These are phyloP conservation scores for Celastrina argiolus DNA, from an alignment of 2,888 invertebrate species.

Conservation along the genomic window DNA sequence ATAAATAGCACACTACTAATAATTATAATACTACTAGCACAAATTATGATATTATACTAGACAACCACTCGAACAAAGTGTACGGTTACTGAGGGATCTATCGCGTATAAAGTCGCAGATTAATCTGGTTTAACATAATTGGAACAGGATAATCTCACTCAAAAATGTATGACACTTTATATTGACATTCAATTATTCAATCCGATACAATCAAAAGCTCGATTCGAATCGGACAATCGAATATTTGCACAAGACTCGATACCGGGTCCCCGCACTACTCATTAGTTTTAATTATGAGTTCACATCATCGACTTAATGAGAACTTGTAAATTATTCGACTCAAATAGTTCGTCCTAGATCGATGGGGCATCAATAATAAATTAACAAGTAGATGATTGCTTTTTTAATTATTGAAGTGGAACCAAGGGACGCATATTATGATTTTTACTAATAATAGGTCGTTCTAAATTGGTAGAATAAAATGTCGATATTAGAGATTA, in stretches of 20 bases:
- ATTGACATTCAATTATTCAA: background rate
- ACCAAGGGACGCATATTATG: too few relatives aligned
- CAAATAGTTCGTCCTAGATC: conserved; percentile 2
- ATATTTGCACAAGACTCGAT: background rate
- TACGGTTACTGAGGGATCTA: background rate
- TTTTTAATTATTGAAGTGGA: background rate
- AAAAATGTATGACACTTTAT: background rate
- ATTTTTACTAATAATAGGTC: too few relatives aligned
- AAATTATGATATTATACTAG: too few relatives aligned
- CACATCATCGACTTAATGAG: conserved; percentile 1
- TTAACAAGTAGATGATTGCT: background rate
- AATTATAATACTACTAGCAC: too few relatives aligned
- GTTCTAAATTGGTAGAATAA: too few relatives aligned
- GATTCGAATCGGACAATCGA: background rate
- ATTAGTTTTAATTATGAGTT: conserved; percentile 7
- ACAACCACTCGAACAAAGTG: background rate
- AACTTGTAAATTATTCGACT: background rate
- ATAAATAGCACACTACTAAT: too few relatives aligned
- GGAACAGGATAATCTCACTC: background rate
- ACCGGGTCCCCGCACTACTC: background rate
- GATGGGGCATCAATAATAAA: background rate
- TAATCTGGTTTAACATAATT: background rate
- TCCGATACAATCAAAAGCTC: background rate
- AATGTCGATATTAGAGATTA: too few relatives aligned
- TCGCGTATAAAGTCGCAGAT: background rate